Percentiles rank a stretch among this genome's conserved stretches.
phyloP scores from a whole-genome alignment of 1,140 invertebrate species.

The Hylaeus anthracinus region DNA sequence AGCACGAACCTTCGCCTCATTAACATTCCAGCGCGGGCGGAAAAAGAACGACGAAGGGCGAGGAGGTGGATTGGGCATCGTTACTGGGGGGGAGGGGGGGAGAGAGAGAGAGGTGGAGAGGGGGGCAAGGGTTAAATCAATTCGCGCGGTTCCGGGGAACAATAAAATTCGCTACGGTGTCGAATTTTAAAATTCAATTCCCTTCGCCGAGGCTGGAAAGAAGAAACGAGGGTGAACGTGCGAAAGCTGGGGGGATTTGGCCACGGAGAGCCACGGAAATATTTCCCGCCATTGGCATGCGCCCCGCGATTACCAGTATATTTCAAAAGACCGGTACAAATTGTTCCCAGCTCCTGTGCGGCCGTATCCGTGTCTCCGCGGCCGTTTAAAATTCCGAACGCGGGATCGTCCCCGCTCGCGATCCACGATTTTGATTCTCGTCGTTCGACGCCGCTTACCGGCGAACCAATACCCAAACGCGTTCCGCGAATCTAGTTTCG shows the following conservation, averaged over 20 bases:
- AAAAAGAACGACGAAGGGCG: background rate
- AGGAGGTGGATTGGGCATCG: no score
- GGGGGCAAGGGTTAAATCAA: constrained; percentile 40
- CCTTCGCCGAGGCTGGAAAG: background rate
- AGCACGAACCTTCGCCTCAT: background rate
- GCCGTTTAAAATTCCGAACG: constrained; percentile 53
- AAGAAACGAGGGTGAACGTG: background rate
- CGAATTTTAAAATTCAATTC: constrained; percentile 51
- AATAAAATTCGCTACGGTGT: constrained; percentile 38
- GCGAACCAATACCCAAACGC: constrained; percentile 40
- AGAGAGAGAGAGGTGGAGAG: background rate
- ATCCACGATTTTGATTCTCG: constrained; percentile 56
- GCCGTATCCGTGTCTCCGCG: constrained; percentile 30
- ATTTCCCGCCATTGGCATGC: constrained; percentile 47
- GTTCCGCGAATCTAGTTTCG: no score
- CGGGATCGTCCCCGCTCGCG: constrained; percentile 29
- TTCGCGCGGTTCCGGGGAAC: constrained; percentile 32
- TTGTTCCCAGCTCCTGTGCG: constrained; percentile 23
- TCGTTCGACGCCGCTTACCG: constrained; percentile 52
- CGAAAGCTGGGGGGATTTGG: constrained; percentile 19
- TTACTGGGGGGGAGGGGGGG: no score
- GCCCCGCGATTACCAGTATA: constrained; percentile 42
- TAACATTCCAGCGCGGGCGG: background rate
- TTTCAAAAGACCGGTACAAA: constrained; percentile 47
- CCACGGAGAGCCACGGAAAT: constrained; percentile 20